Conservation (phyloP, 2,113 vertebrate species). For the Diglossa brunneiventris region DNA sequence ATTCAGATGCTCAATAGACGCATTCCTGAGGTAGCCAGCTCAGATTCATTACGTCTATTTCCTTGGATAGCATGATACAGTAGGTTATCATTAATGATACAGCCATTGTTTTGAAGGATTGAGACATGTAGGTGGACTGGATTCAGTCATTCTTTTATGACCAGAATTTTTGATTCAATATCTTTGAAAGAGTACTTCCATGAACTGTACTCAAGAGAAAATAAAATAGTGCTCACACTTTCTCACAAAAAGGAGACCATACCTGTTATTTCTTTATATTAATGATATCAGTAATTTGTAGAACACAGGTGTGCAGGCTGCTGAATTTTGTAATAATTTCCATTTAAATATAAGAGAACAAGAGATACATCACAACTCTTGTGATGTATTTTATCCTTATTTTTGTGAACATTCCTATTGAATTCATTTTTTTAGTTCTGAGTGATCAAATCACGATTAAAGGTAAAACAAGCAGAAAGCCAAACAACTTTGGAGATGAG, state of each 20-base stretch:
- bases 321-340: not conserved
- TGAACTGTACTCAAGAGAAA: not conserved
- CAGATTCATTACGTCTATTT: accelerated
- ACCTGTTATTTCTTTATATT: not conserved
- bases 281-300: not conserved
- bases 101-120: not conserved
- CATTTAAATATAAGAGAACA: not conserved
- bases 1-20: not conserved
- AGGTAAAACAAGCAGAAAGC: not conserved
- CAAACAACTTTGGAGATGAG: not conserved
- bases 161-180: not conserved
- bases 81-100: not conserved
- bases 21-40: not conserved
- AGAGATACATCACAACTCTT: not conserved
- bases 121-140: not conserved
- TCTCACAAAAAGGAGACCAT: not conserved
- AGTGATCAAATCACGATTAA: not conserved
- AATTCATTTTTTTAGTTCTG: not conserved
- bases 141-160: not conserved
- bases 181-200: not conserved
- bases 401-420: not conserved
- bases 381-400: not conserved
- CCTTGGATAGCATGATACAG: not conserved
- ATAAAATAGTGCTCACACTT: not conserved
- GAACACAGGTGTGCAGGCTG: not conserved